Evolutionary conservation across 2,888 invertebrate species (phyloP).

Genomic region (Romanomermis culicivorax): DNA sequence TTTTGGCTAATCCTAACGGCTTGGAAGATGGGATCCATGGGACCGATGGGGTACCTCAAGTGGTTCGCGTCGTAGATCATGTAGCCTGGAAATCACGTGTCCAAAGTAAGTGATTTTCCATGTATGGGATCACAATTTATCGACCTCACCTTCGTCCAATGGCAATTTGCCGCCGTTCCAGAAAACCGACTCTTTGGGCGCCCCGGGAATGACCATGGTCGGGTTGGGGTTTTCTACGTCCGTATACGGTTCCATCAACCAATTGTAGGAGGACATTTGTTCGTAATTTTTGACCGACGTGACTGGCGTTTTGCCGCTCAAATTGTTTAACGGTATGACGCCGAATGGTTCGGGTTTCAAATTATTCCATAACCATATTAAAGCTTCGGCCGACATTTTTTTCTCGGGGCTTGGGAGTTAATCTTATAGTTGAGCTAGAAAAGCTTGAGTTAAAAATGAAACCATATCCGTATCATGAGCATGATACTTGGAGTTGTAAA

Average conservation of each 20-base stretch:
- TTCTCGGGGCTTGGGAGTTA: too few species aligned
- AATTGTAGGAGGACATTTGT: conserved; percentile 25
- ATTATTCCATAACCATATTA: conserved; percentile 24
- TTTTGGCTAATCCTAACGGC: conserved; percentile 17
- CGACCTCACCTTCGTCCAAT: conserved; percentile 25
- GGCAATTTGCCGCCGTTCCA: conserved; percentile 25
- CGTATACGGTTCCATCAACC: conserved; percentile 13
- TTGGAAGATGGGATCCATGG: conserved; percentile 23
- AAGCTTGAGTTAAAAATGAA: too few species aligned
- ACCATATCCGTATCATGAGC: too few species aligned
- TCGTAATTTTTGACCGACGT: conserved; percentile 25
- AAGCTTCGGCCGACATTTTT: conserved; percentile 3
- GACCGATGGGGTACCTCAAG: conserved; percentile 18
- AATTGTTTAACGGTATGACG: conserved; percentile 23
- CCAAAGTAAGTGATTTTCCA: too few species aligned
- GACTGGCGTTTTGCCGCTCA: conserved; percentile 18
- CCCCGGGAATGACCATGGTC: conserved; percentile 3
- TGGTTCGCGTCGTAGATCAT: conserved; percentile 27
- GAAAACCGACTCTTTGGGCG: conserved; percentile 1
- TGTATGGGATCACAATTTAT: too few species aligned
- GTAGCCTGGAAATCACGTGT: not conserved
- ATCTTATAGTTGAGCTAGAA: too few species aligned
- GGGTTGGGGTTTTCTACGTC: not conserved
- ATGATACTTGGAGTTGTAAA: too few species aligned
- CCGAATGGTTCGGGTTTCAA: conserved; percentile 26